A percentile compares a stretch with the other conserved stretches of the same genome.
Evolutionary conservation across 1,140 invertebrate species (phyloP).

Genomic region (Caenorhabditis elegans): WBcel235 BX284606.5:14342001-14342500

Average conservation of each 20-base stretch:
- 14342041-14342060: too few species aligned
- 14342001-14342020: too few species aligned
- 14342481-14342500: too few species aligned
- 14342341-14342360: neutral
- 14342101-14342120: neutral
- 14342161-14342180: neutral
- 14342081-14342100: too few species aligned
- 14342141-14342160: neutral
- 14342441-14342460: neutral
- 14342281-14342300: neutral
- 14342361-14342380: neutral
- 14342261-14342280: neutral
- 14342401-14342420: neutral
- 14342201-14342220: neutral
- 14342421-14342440: neutral
- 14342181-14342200: neutral
- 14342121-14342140: neutral
- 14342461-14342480: too few species aligned
- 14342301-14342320: neutral
- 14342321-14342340: neutral
- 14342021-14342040: too few species aligned
- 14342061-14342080: neutral
- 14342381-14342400: neutral
- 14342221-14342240: constrained; percentile 21
- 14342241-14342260: constrained; percentile 30